Conservation (phyloP, 2,797 vertebrate species). For the Triplophysa yarkandensis region DNA sequence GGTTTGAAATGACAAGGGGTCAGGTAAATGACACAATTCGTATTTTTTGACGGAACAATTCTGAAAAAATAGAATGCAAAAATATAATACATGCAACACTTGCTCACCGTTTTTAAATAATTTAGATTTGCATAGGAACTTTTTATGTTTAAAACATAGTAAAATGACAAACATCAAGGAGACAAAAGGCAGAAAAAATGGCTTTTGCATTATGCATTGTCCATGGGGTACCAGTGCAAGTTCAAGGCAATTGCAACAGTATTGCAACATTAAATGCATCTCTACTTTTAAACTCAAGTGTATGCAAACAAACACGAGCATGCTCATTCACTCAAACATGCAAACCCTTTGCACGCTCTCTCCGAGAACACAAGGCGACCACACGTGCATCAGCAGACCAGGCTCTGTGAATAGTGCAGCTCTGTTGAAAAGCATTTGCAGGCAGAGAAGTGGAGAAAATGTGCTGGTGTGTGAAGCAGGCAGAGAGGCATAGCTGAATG, state of each 20-base stretch:
- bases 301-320: slow-evolving; percentile 12
- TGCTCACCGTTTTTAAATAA: too few species aligned
- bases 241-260: background rate
- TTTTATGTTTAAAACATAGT: too few species aligned
- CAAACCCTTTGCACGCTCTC: slow-evolving; percentile 1
- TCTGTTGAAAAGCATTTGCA: slow-evolving; percentile 70
- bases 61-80: too few species aligned
- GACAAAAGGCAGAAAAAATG: too few species aligned
- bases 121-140: too few species aligned
- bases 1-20: too few species aligned
- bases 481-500: slow-evolving; percentile 58
- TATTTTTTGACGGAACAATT: too few species aligned
- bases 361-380: slow-evolving; percentile 48
- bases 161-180: too few species aligned
- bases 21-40: too few species aligned
- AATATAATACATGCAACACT: too few species aligned
- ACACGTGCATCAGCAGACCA: slow-evolving; percentile 50
- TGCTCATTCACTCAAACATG: slow-evolving; percentile 14
- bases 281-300: background rate
- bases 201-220: background rate
- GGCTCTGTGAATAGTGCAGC: slow-evolving; percentile 58
- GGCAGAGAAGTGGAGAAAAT: slow-evolving; percentile 77
- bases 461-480: slow-evolving; percentile 56
- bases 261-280: background rate
- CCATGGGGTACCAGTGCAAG: background rate